Evolutionary conservation across 2,888 invertebrate genomes (phyloP), one percentile per base, ranked within the genome.

Genomic region (Apantesis nais): DNA sequence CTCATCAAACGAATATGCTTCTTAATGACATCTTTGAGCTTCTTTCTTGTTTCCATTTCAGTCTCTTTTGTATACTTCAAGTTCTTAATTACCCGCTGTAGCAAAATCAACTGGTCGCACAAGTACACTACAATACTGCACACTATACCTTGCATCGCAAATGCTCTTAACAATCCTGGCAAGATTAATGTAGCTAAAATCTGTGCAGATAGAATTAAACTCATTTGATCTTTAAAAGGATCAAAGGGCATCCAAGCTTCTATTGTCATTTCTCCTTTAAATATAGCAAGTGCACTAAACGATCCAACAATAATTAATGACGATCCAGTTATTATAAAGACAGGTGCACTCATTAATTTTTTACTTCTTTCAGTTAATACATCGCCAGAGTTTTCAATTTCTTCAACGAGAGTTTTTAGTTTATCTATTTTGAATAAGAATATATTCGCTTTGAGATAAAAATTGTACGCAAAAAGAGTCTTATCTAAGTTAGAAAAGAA

Each of bases 201-300:
- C 81, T 92, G 90, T 19, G 77, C 44, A 0, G 90, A 85, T 0
- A 88, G 12, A 2, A 90, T 55, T 22, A 90, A 79, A 63, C 88
- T 89, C 78, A 83, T 86, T 70, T 73, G 77, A 68, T 76, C 89
- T 71, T 89, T 83, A 52, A 79, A 75, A 0, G 88, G 87, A 62
- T 93, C 88, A 62, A 93, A 93, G 1, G 94, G 94, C 83, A 93
- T 80, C 93, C 93, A 94, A 0, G 90, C 86, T 68, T 92, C 92
- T 0, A 93, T 67, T 0, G 86, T 75, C 88, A 93, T 84, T 67
- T 91, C 90, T 22, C 88, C 87, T 71, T 90, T 87, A 8, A 83
- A 78, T 12, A 87, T 73, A 31, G 89, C 85, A 19, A 89, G 52
- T 0, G 82, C 68, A 70, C 85, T 83, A 48, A 93, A 92, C 0